Conservation (phyloP, 1,140 invertebrate species). For the Ips typographus region DNA sequence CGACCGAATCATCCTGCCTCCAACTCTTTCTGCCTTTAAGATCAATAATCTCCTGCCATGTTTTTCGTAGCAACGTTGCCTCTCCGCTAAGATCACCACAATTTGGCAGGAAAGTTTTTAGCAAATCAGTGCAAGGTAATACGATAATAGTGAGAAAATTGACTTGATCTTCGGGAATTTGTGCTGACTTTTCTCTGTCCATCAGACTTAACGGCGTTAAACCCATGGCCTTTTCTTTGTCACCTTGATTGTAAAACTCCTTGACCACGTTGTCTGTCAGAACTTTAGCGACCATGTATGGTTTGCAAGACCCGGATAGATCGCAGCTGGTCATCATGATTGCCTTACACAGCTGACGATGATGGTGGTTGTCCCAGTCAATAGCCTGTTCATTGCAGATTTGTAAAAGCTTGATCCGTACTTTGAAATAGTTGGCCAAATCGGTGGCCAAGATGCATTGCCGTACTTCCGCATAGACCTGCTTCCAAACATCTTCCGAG, state of each 20-base stretch:
- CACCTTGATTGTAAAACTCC: conserved; percentile 54
- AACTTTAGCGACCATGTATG: conserved; percentile 55
- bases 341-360: conserved; percentile 55
- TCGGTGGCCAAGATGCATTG: conserved; percentile 60
- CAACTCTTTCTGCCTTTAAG: conserved; percentile 55
- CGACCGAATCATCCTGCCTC: conserved; percentile 53
- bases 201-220: conserved; percentile 59
- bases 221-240: conserved; percentile 57
- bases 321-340: conserved; percentile 62
- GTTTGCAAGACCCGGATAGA: conserved; percentile 59
- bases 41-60: conserved; percentile 57
- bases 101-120: conserved; percentile 55
- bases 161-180: conserved; percentile 60
- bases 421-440: conserved; percentile 57
- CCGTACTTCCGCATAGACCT: conserved; percentile 53
- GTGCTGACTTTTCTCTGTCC: conserved; percentile 56
- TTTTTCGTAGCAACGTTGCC: conserved; percentile 48
- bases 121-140: conserved; percentile 55
- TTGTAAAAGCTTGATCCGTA: conserved; percentile 54
- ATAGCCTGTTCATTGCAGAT: conserved; percentile 51
- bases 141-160: conserved; percentile 60
- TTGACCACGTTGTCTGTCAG: conserved; percentile 56
- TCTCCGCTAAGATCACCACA: conserved; percentile 42
- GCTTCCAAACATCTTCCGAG: conserved; percentile 24
- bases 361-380: conserved; percentile 52